Base-by-base conservation (phyloP, 2,113 vertebrate species). In the Cynoglossus semilaevis region DNA sequence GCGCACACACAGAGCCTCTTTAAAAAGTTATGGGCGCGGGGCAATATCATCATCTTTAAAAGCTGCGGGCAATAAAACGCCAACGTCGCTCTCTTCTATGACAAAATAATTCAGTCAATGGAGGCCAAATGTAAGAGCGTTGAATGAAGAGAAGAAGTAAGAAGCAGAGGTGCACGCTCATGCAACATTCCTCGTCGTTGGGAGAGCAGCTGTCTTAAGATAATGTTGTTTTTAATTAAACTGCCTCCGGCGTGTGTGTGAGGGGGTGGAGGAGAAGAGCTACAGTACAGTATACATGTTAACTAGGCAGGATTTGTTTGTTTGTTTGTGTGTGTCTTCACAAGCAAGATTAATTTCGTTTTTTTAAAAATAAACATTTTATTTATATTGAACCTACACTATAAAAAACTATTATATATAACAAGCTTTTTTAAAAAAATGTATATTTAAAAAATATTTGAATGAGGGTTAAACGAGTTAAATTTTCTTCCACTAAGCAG, bases 141-240 rank as follows among this genome's bases (percentile, higher is more conserved):
- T 2, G 47, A 55, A 64, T 44, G 15, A 53, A 51, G 52, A 58
- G 55, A 18, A 18, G n/a, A 19, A 3, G 37, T 12, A 38, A 34
- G 54, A 63, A 42, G 60, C 51, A 38, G 19, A 22, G 10, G 44
- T 54, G 13, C 29, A 47, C 65, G 16, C 18, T 63, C 52, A 54
- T 54, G 55, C n/a, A 38, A 48, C 70, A 72, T 74, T 77, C 66
- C 65, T 69, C 68, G 14, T 22, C 35, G 67, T 17, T 10, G 71
- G 85, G 79, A 61, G 79, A 72, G 59, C 55, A 63, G 58, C 65
- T 67, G 63, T 76, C 58, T 64, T 85, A 76, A 82, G 64, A 88
- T 79, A 88, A 86, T 91, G 88, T 91, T 91, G 82, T 90, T 88
- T 91, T 90, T 89, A 88, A 92, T 92, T 90, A 90, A 88, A 85